Conservation (phyloP, 2,113 vertebrate species). For the Montifringilla adamsi region DNA sequence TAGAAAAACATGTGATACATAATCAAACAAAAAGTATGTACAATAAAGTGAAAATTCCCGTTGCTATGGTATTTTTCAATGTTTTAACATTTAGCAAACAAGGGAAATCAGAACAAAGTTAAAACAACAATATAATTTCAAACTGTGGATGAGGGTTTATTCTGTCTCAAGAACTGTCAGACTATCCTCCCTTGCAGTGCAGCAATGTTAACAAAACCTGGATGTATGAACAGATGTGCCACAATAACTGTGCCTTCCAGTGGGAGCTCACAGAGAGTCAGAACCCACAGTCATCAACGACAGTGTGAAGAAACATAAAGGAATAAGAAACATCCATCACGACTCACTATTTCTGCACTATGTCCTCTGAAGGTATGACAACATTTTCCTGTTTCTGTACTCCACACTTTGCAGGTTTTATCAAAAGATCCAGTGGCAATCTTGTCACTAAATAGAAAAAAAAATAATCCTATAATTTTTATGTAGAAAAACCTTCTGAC, state of each 20-base stretch:
- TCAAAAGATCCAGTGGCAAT: constrained; percentile 97
- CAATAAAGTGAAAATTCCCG: background rate
- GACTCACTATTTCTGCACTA: constrained; percentile 90
- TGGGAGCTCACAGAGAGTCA: background rate
- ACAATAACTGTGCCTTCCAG: background rate
- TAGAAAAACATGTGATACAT: background rate
- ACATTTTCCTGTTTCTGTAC: constrained; percentile 87
- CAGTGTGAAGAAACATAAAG: background rate
- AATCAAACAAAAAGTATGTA: background rate
- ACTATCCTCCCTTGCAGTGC: background rate
- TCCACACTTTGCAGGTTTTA: constrained; percentile 94
- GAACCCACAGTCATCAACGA: background rate
- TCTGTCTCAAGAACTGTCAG: background rate
- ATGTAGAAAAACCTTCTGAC: background rate
- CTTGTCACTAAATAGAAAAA: constrained; percentile 83
- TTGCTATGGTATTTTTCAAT: background rate
- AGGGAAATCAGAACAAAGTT: background rate
- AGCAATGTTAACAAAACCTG: background rate
- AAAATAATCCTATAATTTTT: background rate
- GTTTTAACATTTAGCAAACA: background rate
- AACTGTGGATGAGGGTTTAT: background rate
- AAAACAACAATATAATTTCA: background rate
- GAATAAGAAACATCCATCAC: background rate
- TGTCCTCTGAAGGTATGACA: constrained; percentile 90
- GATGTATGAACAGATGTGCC: background rate